These are phyloP conservation scores for Hybognathus amarus DNA, from an alignment of 2,797 vertebrate genomes.

Conservation along the genomic window DNA sequence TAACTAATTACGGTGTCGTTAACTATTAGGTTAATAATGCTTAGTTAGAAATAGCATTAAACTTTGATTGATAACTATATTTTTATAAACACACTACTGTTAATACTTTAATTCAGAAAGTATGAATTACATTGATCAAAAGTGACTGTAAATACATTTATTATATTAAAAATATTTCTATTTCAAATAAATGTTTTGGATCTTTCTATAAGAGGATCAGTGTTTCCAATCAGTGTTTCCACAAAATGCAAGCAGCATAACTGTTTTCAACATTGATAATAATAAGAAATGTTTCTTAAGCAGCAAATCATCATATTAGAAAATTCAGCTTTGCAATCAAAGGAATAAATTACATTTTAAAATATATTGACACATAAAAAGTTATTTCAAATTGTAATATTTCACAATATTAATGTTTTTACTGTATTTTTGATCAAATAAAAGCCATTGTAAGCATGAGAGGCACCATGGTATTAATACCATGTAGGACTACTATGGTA, in stretches of 20 bases:
- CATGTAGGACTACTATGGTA: neutral
- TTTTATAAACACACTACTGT: neutral
- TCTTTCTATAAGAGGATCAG: neutral
- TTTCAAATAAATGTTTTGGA: neutral
- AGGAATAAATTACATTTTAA: no score
- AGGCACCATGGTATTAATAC: neutral
- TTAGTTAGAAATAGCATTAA: neutral
- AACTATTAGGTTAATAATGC: neutral
- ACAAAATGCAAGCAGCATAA: neutral
- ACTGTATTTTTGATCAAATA: no score
- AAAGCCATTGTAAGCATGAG: neutral
- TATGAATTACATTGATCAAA: neutral
- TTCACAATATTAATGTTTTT: no score
- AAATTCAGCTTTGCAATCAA: no score
- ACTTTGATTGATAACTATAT: neutral
- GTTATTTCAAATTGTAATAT: no score
- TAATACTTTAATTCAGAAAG: neutral
- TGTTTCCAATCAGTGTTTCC: neutral
- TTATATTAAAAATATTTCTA: neutral
- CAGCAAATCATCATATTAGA: neutral
- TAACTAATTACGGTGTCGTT: neutral
- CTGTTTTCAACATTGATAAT: neutral
- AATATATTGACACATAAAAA: no score
- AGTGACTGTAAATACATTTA: neutral
- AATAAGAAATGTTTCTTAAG: neutral